Evolutionary conservation across 92 coral and sea anemone species (phyloP).

Genomic region (Parazoanthus atlanticus): DNA sequence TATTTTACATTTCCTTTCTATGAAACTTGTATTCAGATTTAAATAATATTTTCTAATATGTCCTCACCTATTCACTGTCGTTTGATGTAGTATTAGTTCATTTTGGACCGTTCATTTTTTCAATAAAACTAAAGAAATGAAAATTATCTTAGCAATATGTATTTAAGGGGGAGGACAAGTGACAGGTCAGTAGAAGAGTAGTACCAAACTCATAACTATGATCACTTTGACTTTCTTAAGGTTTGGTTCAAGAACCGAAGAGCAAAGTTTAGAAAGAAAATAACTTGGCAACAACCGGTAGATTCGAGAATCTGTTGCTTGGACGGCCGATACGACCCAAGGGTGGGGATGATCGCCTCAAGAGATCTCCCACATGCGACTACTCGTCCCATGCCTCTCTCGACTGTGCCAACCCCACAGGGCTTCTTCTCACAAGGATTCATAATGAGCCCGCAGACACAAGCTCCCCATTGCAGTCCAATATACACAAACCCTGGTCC

Average conservation of each 20-base stretch:
- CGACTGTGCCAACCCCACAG: background rate
- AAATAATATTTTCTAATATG: no score
- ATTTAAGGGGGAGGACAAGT: background rate
- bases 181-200: background rate
- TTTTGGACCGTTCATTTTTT: background rate
- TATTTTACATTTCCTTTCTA: no score
- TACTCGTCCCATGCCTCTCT: background rate
- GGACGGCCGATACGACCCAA: slow-evolving; percentile 10
- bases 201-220: background rate
- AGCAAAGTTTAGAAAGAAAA: slow-evolving; percentile 36
- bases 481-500: slow-evolving; percentile 3
- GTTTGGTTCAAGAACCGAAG: slow-evolving; percentile 45
- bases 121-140: background rate
- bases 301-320: slow-evolving; percentile 9
- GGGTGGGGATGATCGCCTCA: background rate
- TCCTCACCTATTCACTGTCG: no score
- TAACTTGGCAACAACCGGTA: slow-evolving; percentile 34
- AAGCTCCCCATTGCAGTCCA: slow-evolving; percentile 21
- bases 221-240: background rate
- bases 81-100: background rate
- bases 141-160: no score
- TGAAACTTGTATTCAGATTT: no score
- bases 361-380: slow-evolving; percentile 1
- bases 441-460: slow-evolving; percentile 3
- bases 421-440: background rate